These are phyloP conservation scores for Eulemur coronatus DNA, from an alignment of 2,797 vertebrate genomes.

Conservation along the genomic window DNA sequence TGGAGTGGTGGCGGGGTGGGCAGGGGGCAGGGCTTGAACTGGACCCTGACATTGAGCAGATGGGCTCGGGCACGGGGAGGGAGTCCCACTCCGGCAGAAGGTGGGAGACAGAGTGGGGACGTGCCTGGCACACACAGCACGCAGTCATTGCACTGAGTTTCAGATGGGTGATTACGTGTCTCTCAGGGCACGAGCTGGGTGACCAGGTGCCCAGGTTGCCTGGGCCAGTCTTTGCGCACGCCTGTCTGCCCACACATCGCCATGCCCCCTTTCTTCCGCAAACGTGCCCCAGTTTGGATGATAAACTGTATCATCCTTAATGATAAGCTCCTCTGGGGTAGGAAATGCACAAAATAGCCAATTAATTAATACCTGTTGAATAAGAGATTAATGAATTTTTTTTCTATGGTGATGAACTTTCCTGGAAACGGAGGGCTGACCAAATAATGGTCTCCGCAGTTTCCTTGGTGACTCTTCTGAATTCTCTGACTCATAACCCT, in stretches of 20 bases:
- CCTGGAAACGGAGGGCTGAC: not conserved
- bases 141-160: not conserved
- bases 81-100: not conserved
- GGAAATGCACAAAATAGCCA: not conserved
- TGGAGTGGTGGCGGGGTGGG: not conserved
- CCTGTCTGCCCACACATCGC: not conserved
- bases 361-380: not conserved
- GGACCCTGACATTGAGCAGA: not conserved
- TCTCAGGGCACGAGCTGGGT: not conserved
- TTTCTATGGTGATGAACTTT: not conserved
- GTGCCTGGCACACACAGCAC: not conserved
- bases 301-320: not conserved
- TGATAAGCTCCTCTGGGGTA: not conserved
- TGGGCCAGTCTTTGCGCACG: not conserved
- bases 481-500: not conserved
- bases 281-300: not conserved
- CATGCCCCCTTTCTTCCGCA: not conserved
- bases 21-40: not conserved
- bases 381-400: not conserved
- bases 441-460: not conserved
- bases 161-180: no score
- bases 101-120: not conserved
- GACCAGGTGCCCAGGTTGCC: not conserved
- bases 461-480: not conserved
- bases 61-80: not conserved